Conservation (phyloP, 1,140 invertebrate genomes). For the Saccostrea glomerata region DNA sequence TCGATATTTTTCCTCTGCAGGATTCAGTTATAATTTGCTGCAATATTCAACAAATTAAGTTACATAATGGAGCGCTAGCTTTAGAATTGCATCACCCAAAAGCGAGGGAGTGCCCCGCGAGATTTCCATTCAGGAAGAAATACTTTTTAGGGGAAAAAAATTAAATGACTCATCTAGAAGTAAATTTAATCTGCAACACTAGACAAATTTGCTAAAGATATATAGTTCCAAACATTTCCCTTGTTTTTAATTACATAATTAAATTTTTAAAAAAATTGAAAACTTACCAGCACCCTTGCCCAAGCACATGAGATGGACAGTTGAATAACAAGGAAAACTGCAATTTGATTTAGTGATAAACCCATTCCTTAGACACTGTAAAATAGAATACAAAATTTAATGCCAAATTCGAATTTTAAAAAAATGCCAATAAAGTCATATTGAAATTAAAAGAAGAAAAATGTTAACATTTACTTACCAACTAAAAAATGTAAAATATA, state of each 20-base stretch:
- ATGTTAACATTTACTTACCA: background rate
- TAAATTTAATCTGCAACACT: too few relatives aligned
- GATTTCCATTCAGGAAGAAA: background rate
- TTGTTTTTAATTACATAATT: too few relatives aligned
- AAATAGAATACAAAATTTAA: background rate
- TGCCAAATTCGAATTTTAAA: background rate
- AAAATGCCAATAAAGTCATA: background rate
- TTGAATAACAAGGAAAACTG: slow-evolving; percentile 16
- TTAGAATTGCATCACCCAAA: slow-evolving; percentile 7
- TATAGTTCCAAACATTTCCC: too few relatives aligned
- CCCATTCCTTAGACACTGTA: slow-evolving; percentile 34
- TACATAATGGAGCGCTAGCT: background rate
- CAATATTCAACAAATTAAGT: background rate
- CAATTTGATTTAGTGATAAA: slow-evolving; percentile 2
- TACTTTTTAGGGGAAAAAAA: background rate
- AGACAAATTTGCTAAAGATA: too few relatives aligned
- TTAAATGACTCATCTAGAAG: background rate
- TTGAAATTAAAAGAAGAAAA: background rate
- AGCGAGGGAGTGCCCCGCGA: background rate
- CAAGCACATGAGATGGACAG: background rate
- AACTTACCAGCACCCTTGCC: slow-evolving; percentile 12
- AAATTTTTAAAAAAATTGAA: background rate
- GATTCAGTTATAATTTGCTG: too few relatives aligned
- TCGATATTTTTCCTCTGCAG: background rate
- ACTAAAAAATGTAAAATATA: slow-evolving; percentile 11